Conservation (phyloP, 2,888 invertebrate genomes). For the Ecliptopera silaceata region DNA sequence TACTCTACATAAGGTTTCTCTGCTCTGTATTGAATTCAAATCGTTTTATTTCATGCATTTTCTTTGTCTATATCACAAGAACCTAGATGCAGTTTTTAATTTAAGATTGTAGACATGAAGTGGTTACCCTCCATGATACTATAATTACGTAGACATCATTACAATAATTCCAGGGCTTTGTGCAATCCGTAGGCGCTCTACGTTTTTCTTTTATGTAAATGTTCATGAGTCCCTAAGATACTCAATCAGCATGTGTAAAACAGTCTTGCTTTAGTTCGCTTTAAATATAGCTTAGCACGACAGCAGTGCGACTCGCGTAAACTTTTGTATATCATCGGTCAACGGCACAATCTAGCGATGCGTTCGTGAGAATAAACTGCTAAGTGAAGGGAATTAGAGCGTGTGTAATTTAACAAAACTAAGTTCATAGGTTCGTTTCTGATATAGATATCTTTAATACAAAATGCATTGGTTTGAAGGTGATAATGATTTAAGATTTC, state of each 20-base stretch:
- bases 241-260: not conserved
- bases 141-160: slow-evolving; percentile 18
- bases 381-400: slow-evolving; percentile 29
- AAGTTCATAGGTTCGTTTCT: slow-evolving; percentile 11
- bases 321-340: slow-evolving; percentile 7
- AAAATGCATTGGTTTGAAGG: slow-evolving; percentile 1
- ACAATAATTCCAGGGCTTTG: slow-evolving; percentile 5
- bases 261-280: too few species aligned
- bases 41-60: slow-evolving; percentile 9
- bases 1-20: slow-evolving; percentile 61
- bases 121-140: slow-evolving; percentile 15
- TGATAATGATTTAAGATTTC: not conserved
- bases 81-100: slow-evolving; percentile 12
- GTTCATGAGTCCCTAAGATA: not conserved
- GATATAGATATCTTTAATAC: not conserved
- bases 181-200: not conserved
- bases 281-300: too few species aligned
- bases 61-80: slow-evolving; percentile 23
- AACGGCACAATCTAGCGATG: slow-evolving; percentile 12
- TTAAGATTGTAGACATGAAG: slow-evolving; percentile 3
- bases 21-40: slow-evolving; percentile 42
- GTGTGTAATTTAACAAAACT: slow-evolving; percentile 22
- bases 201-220: not conserved
- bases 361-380: slow-evolving; percentile 24
- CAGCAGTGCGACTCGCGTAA: not conserved